Evolutionary conservation across 2,797 vertebrate species (phyloP), one percentile per base, ranked within the genome.

Genomic region (Varecia variegata): DNA sequence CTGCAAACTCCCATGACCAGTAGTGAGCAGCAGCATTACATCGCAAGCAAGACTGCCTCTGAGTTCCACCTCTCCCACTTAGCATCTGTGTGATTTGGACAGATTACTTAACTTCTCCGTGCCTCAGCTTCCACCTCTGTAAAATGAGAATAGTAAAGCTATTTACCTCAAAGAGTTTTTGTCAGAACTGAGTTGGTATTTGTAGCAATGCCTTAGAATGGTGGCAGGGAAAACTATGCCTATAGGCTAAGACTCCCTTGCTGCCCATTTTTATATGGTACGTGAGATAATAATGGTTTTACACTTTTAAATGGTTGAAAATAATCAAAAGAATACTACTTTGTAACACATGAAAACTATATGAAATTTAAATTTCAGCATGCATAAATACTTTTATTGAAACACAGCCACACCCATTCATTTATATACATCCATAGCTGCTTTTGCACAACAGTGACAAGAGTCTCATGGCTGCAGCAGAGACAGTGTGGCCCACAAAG

Each of bases 401-500:
- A 23, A 73, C 21, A 80, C 0, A 43, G 23, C 15, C 27, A 77
- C 14, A 73, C 5, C 1, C 67, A 77, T n/a, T 92, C 43, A 52
- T 30, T 79, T 60, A 58, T 14, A 25, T 45, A 32, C 52, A 27
- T 52, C 47, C 45, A 32, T 7, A 27, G 35, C n/a, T 52, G 10
- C 11, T 67, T 84, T 18, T 20, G 1, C 38, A 79, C 3, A 13
- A 45, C 4, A 58, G 52, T 8, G 76, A 20, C 23, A 88, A 50
- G 25, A 43, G 47, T 5, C 65, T 7, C 5, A 0, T 3, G 43
- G 32, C 4, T 73, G 2, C 15, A 47, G 13, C 17, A n/a, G 54
- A 43, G 71, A n/a, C 5, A 2, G 0, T 3, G 9, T 4, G 17
- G 7, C 7, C 54, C 12, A 62, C 25, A 84, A 60, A n/a, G 7